Evolutionary conservation across 2,888 invertebrate species (phyloP).

Genomic region (Plebejus argus): DNA sequence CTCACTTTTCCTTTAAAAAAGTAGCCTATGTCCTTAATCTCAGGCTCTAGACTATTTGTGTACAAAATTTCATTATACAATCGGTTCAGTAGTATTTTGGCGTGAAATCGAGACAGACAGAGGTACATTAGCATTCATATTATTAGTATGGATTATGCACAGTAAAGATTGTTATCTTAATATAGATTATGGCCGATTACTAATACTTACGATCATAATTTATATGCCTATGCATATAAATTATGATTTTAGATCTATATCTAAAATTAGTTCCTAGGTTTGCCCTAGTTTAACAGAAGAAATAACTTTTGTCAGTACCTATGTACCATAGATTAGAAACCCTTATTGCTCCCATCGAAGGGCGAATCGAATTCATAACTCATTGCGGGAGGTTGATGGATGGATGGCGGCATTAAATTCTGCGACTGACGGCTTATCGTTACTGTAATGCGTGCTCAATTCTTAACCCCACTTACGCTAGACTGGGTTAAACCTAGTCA

Average conservation of each 20-base stretch:
- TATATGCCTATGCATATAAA: no score
- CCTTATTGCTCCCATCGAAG: not conserved
- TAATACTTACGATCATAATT: no score
- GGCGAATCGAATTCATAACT: constrained; percentile 23
- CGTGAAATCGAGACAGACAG: no score
- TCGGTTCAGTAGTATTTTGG: no score
- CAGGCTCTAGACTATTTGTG: no score
- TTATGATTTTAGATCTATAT: not conserved
- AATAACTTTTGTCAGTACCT: not conserved
- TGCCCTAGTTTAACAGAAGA: not conserved
- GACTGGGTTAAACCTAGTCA: not conserved
- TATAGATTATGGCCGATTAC: no score
- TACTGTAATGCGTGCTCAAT: not conserved
- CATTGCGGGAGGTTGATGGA: constrained; percentile 26
- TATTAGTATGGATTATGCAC: no score
- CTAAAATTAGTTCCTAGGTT: not conserved
- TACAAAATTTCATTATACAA: no score
- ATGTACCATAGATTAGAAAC: not conserved
- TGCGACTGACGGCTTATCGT: not conserved
- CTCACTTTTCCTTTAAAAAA: no score
- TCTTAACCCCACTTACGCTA: not conserved
- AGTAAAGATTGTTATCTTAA: no score
- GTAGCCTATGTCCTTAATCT: no score
- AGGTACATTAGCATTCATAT: no score
- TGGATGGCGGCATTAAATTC: not conserved